Conservation (phyloP, 2,888 invertebrate species). For the Diarsia mendica region DNA sequence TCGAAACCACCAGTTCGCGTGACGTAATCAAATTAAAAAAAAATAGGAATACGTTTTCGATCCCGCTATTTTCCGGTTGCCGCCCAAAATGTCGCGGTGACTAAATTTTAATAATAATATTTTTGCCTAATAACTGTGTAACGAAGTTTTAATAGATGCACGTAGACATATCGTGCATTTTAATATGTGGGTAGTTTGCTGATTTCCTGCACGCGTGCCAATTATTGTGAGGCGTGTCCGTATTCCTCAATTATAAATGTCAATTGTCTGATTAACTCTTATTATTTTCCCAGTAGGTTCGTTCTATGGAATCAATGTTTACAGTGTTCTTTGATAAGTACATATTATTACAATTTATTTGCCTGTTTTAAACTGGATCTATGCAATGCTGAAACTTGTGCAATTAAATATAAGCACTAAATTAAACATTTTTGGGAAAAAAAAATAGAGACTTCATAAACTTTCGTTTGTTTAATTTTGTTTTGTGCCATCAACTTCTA, state of each 20-base stretch:
- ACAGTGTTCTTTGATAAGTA: not conserved
- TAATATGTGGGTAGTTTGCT: slow-evolving; percentile 39
- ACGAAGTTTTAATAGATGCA: slow-evolving; percentile 76
- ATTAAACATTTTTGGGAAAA: not conserved
- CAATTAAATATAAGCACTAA: not conserved
- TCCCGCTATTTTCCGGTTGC: slow-evolving; percentile 81
- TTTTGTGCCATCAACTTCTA: too few species aligned
- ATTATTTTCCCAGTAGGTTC: slow-evolving; percentile 3
- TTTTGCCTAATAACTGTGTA: slow-evolving; percentile 81
- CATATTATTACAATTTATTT: not conserved
- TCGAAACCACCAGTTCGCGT: slow-evolving; percentile 68
- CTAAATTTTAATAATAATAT: slow-evolving; percentile 78
- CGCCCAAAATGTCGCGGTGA: slow-evolving; percentile 72
- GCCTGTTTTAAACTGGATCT: not conserved
- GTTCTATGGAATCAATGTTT: slow-evolving; percentile 12
- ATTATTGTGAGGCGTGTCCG: slow-evolving; percentile 7
- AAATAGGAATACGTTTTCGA: slow-evolving; percentile 53
- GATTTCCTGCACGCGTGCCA: slow-evolving; percentile 50
- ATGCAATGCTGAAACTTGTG: slow-evolving; percentile 16
- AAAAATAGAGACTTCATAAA: too few species aligned
- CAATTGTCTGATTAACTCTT: not conserved
- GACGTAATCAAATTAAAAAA: slow-evolving; percentile 63
- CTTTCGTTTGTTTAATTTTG: too few species aligned
- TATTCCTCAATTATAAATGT: slow-evolving; percentile 43
- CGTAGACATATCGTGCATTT: slow-evolving; percentile 60